These are phyloP conservation scores for Girardinus metallicus DNA, from an alignment of 2,797 vertebrate species.

Conservation along the genomic window DNA sequence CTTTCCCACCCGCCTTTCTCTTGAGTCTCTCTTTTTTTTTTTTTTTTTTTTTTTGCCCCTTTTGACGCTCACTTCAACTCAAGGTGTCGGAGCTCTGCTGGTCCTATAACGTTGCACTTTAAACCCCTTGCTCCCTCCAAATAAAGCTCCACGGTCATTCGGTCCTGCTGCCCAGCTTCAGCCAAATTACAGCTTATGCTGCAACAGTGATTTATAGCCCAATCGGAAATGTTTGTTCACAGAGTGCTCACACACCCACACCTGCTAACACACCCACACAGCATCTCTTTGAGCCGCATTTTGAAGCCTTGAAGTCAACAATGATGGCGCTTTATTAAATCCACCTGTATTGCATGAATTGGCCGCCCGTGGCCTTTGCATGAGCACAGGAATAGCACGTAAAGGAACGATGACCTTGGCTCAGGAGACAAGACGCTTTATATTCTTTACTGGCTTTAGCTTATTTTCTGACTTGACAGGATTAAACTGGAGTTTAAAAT, in stretches of 20 bases:
- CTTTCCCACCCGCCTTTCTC: conserved; percentile 21
- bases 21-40: conserved; percentile 29
- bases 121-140: conserved; percentile 41
- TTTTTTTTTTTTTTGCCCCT: conserved; percentile 20
- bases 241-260: conserved; percentile 22
- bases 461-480: conserved; percentile 26
- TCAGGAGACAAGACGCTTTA: conserved; percentile 56
- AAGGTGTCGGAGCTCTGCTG: conserved; percentile 49
- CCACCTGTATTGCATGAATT: conserved; percentile 53
- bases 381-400: conserved; percentile 32
- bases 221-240: conserved; percentile 61
- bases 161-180: conserved; percentile 29
- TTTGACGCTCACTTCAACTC: conserved; percentile 26
- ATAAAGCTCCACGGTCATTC: conserved; percentile 27
- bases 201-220: conserved; percentile 62
- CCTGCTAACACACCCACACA: conserved; percentile 13
- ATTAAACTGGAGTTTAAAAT: background rate
- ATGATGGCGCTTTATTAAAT: conserved; percentile 47
- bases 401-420: conserved; percentile 58
- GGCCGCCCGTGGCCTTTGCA: conserved; percentile 49
- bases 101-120: conserved; percentile 53
- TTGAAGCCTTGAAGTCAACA: conserved; percentile 53
- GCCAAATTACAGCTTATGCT: conserved; percentile 47
- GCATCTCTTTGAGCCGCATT: conserved; percentile 17
- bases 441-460: conserved; percentile 43